Conservation (phyloP, 2,888 invertebrate species). For the Folsomia candida region DNA sequence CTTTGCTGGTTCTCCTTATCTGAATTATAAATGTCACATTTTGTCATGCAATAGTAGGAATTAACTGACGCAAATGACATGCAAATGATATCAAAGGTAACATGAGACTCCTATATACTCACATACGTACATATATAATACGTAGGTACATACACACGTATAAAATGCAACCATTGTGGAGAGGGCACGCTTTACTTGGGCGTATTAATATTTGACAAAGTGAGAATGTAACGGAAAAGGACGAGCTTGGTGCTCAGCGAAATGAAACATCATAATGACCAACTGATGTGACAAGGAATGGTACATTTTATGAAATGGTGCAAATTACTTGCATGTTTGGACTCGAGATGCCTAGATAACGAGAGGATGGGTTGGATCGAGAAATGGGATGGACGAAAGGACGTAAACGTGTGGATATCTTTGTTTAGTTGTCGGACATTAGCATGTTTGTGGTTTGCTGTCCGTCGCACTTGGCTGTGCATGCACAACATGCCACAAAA, state of each 20-base stretch:
- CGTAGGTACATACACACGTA: too few relatives aligned
- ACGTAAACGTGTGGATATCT: constrained; percentile 36
- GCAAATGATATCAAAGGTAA: constrained; percentile 17
- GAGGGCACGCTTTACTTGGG: too few relatives aligned
- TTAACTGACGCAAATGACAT: constrained; percentile 2
- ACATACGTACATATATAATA: too few relatives aligned
- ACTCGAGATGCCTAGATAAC: constrained; percentile 8
- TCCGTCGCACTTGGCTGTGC: too few relatives aligned
- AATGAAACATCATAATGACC: constrained; percentile 18
- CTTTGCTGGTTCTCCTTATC: too few relatives aligned
- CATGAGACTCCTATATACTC: constrained; percentile 16
- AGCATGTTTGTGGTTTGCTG: too few relatives aligned
- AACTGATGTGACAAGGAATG: constrained; percentile 22
- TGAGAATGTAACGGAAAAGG: constrained; percentile 28
- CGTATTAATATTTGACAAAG: constrained; percentile 44
- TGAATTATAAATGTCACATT: neutral
- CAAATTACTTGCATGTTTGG: constrained; percentile 43
- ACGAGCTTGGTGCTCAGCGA: constrained; percentile 12
- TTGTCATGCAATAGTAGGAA: too few relatives aligned
- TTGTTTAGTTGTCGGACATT: constrained; percentile 7
- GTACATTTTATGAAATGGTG: constrained; percentile 30
- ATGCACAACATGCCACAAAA: neutral
- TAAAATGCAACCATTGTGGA: too few relatives aligned
- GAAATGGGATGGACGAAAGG: constrained; percentile 10
- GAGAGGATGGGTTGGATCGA: constrained; percentile 16